Base-by-base conservation (phyloP, 2,888 invertebrate genomes). In the Hermaeophaga mercurialis region DNA sequence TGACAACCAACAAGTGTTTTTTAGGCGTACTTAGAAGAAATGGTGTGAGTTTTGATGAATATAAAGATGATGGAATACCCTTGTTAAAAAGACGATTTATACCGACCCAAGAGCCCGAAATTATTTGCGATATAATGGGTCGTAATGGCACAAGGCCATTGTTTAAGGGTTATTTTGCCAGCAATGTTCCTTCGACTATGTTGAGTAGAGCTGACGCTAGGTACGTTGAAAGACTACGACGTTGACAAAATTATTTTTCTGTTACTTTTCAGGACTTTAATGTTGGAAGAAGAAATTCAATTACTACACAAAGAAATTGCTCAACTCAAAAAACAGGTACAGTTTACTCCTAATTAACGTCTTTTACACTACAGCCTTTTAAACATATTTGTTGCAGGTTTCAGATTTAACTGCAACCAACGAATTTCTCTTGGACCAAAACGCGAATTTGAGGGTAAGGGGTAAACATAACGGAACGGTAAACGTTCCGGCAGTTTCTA, bases 381-480 rank as follows among this genome's bases (percentile, higher is more conserved):
- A 22, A 28, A 9, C 2, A 28, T 22, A 12, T 24, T 56, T 45
- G 24, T 62, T 65, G 3, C 74, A 84, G 79, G 85, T 87, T 12
- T 82, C 82, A 24, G 88, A 89, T 73, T 76, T 90, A 59, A 85
- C 86, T 26, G 88, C 89, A 1, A 88, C 89, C 6, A 91, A 91
- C 73, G 89, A 90, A 72, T 89, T 90, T 73, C 80, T 91, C 8
- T 75, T 90, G 61, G 88, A 89, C 67, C 89, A 90, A 76, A 90
- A 90, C 75, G 89, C 89, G 17, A 85, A 86, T 62, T 76, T 89
- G 58, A 80, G 90, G 22, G 80, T 87, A 60, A 82, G 82, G 9
- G 83, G 81, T 54, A 83, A 84, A 62, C 77, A 81, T 34, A 77
- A 78, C 55, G 80, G 80, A 7, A 78, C 82, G 2, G 83, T 85